A percentile compares a stretch with the other conserved stretches of the same genome.
These are phyloP conservation scores for Lytechinus variegatus DNA, from an alignment of 35 echinoderm and acorn worm species.

Conservation along the genomic window DNA sequence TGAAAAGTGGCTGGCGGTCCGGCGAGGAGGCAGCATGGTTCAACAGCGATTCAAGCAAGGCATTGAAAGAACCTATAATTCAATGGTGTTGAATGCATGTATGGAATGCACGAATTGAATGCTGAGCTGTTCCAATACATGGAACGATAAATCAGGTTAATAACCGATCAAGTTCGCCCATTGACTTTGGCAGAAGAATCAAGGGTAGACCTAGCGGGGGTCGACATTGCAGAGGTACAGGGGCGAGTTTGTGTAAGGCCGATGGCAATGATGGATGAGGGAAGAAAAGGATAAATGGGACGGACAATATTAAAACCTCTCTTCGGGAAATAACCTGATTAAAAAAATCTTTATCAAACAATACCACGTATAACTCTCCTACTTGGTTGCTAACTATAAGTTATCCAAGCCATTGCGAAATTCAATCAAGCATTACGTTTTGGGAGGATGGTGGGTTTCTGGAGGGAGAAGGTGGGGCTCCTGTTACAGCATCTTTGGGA, in stretches of 20 bases:
- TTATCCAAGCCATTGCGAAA: too few species aligned
- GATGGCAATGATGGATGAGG: not conserved
- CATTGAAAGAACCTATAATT: not conserved
- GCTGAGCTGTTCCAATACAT: not conserved
- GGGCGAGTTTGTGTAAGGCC: not conserved
- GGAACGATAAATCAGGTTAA: not conserved
- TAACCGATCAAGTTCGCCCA: constrained; percentile 16
- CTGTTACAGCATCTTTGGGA: too few species aligned
- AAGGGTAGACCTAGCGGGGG: not conserved
- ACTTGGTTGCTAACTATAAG: too few species aligned
- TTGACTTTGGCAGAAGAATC: not conserved
- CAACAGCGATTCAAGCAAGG: not conserved
- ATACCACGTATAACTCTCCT: too few species aligned
- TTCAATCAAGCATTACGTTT: too few species aligned
- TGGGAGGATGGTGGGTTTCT: too few species aligned
- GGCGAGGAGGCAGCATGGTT: not conserved
- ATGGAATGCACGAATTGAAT: not conserved
- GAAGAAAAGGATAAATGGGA: not conserved
- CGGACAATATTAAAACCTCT: not conserved
- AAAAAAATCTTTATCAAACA: too few species aligned
- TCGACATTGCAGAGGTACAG: not conserved
- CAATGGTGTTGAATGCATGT: not conserved
- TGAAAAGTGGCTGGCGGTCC: not conserved
- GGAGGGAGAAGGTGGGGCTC: too few species aligned
- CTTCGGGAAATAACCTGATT: not conserved